Evolutionary conservation across 2,113 vertebrate species (phyloP), one percentile per base, ranked within the genome.

Genomic region (Equus przewalskii): DNA sequence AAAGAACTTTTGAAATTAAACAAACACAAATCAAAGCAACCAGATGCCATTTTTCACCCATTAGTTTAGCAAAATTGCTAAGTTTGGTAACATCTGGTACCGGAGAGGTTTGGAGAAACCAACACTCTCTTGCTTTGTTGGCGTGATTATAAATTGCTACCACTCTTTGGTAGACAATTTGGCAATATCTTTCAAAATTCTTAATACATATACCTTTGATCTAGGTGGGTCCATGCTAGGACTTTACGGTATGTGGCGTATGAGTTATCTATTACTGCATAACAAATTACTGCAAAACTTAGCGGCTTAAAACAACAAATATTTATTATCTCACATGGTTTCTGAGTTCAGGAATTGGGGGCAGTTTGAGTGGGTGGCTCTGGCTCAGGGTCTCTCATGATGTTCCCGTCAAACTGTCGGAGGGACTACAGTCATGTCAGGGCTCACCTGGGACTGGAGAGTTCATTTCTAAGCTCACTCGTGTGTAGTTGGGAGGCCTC

Each of bases 1-100:
- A 83, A 81, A 58, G 1, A 85, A 86, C 13, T 85, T 28, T 12
- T 73, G 44, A 82, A 67, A 90, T 75, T n/a, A 83, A 90, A 88
- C 87, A 92, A 90, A 64, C 60, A 46, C 14, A 79, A 28, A 24
- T 91, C 65, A 89, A 54, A 56, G 24, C 54, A 72, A n/a, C 19
- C 46, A 51, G 18, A 64, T 41, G 4, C 19, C 21, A 33, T 60
- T 65, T 78, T 18, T 56, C 11, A 85, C 16, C 67, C n/a, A 18
- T 33, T 9, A 0, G 6, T 1, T 28, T 69, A 95, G 73, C 64
- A 93, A n/a, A 82, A 11, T 65, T 75, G 30, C 84, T 28, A 58
- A 30, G 36, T 44, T 67, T 82, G 22, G 65, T 64, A 22, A n/a
- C 88, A 65, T 64, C 65, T 73, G 22, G 7, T 54, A 16, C 69